A percentile compares a stretch with the other conserved stretches of the same genome.
Evolutionary conservation across 2,888 invertebrate genomes (phyloP).

Genomic region (Lamellibrachia columna): DNA sequence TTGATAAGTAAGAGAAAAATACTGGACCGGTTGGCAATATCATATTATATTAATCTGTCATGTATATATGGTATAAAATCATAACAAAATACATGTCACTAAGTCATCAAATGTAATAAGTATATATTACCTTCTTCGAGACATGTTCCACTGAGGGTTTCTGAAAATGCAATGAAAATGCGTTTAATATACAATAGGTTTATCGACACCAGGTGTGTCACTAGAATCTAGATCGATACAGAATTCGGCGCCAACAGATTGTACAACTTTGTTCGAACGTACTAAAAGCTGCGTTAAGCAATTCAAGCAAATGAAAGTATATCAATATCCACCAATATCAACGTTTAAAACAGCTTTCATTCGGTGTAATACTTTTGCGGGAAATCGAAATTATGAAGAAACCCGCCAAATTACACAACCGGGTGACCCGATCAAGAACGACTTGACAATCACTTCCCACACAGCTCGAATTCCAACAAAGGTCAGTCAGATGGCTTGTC

Average conservation of each 20-base stretch:
- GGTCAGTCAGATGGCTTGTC: neutral
- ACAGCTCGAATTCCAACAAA: conserved; percentile 16
- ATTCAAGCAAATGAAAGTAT: neutral
- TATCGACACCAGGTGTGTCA: neutral
- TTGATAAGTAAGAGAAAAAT: neutral
- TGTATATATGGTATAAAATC: neutral
- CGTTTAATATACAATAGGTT: neutral
- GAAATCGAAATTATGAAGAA: neutral
- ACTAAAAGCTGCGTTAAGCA: neutral
- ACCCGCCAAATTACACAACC: conserved; percentile 5
- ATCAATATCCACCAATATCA: neutral
- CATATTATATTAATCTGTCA: neutral
- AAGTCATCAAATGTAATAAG: neutral
- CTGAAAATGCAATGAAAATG: neutral
- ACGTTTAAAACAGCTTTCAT: neutral
- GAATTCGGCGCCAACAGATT: conserved; percentile 16
- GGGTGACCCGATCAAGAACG: neutral
- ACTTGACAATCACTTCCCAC: conserved; percentile 16
- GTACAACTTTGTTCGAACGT: neutral
- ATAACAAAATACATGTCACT: neutral
- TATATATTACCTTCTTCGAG: conserved; percentile 1
- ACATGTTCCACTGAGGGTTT: neutral
- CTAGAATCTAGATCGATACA: neutral
- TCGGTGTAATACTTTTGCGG: neutral
- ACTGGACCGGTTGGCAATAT: neutral